phyloP scores from a whole-genome alignment of 1,140 invertebrate species.

The Riptortus pedestris region DNA sequence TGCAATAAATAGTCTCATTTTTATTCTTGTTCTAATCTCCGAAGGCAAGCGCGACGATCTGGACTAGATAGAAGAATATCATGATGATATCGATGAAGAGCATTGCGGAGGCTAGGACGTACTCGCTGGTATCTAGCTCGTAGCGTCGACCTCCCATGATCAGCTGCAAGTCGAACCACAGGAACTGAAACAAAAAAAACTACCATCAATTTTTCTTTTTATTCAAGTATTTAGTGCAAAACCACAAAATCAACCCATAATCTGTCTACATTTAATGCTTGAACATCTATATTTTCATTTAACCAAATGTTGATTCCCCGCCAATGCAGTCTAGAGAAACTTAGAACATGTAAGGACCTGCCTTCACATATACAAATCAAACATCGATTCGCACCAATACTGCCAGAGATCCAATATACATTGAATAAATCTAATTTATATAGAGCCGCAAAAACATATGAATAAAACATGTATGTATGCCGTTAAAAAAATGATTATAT shows the following conservation, averaged over 20 bases:
- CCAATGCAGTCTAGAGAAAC: no score
- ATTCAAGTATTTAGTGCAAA: neutral
- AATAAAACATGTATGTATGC: no score
- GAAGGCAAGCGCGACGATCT: neutral
- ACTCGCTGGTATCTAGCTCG: constrained; percentile 52
- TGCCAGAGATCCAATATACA: no score
- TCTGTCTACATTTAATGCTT: neutral
- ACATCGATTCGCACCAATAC: no score
- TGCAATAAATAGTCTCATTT: no score
- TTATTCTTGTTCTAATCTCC: no score
- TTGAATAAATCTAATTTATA: no score
- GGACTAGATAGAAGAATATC: constrained; percentile 50
- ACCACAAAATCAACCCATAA: neutral
- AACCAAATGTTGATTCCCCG: no score
- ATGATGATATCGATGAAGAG: constrained; percentile 54
- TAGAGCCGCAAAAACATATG: no score
- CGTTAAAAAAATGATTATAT: no score
- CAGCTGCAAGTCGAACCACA: constrained; percentile 56
- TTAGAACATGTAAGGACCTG: no score
- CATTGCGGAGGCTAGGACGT: constrained; percentile 49
- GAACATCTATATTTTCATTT: neutral
- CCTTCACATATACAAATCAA: no score
- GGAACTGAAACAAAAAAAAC: constrained; percentile 41
- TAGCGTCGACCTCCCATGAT: constrained; percentile 54
- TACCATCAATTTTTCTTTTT: neutral